Base-by-base conservation (phyloP, 1,140 invertebrate genomes). In the Vollenhovia emeryi region DNA sequence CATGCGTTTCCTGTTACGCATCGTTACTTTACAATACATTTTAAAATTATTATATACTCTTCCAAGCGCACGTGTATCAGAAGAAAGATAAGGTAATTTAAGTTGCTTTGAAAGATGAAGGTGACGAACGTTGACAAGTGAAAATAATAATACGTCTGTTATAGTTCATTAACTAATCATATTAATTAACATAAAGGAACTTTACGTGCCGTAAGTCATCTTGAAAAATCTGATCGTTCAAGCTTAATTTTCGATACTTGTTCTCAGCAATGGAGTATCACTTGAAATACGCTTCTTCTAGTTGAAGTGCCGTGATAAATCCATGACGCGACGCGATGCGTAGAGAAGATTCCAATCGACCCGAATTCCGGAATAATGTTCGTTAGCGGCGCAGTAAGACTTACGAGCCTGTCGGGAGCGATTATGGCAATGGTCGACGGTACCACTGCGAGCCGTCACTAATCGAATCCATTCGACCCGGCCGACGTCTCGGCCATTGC, bases 381-480 rank as follows among this genome's bases (percentile, higher is more conserved):
- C 76, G 84, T 87, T 87, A 87, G 84, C 76, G 15, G 84, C 21
- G 43, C 48, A 21, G 76, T 71, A 69, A 87, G 84, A 87, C 76
- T 82, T 87, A 87, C 84, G 86, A 86, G 86, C 13, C 86, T 86
- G 82, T 74, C 76, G 84, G 86, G 86, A 87, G 69, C 86, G 86
- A 87, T 87, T 87, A 87, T 69, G 60, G 64, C 73, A 57, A 87
- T 85, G 74, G 62, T 78, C 57, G 45, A 66, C 59, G 68, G 68
- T 59, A 83, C 68, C 62, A 30, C 75, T 59, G 57, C 73, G 75
- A 62, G 43, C 86, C 76, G 60, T 78, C 76, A 66, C 59, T 87
- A 83, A 87, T 87, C 86, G 86, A 87, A 86, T 87, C 79, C 79
- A 86, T 62, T 85, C 83, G 82, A 78, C 71, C 68, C 33, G 78